phyloP scores from a whole-genome alignment of 2,888 invertebrate species.

The Ommatoiulus sabulosus region DNA sequence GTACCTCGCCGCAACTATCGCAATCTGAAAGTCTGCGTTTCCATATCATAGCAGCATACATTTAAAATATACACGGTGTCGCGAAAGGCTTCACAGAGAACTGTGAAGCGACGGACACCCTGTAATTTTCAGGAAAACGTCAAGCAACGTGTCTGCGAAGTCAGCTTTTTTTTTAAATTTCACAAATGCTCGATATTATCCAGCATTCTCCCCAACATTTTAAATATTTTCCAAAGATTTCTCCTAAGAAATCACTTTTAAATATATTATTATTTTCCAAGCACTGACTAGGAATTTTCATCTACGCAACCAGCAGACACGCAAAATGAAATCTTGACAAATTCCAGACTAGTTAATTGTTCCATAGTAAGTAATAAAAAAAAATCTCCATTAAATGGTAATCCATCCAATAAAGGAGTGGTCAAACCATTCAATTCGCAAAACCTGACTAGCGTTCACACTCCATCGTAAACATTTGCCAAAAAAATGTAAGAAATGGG shows the following conservation, averaged over 20 bases:
- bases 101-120: neutral
- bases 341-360: neutral
- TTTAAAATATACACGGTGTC: neutral
- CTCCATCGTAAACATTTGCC: neutral
- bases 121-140: neutral
- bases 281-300: neutral
- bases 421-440: neutral
- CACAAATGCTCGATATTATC: neutral
- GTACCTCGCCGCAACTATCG: neutral
- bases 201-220: neutral
- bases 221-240: neutral
- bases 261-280: neutral
- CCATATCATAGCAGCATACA: neutral
- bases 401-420: neutral
- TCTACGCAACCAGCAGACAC: neutral
- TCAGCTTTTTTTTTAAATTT: neutral
- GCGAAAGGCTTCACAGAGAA: neutral
- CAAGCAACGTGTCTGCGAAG: neutral
- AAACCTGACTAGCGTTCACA: constrained; percentile 28
- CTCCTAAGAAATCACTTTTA: neutral
- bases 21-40: neutral
- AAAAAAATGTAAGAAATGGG: neutral
- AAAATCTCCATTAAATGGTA: neutral
- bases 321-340: neutral
- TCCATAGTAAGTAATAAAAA: neutral